Conservation (phyloP, 2,113 vertebrate species). For the Montifringilla adamsi region DNA sequence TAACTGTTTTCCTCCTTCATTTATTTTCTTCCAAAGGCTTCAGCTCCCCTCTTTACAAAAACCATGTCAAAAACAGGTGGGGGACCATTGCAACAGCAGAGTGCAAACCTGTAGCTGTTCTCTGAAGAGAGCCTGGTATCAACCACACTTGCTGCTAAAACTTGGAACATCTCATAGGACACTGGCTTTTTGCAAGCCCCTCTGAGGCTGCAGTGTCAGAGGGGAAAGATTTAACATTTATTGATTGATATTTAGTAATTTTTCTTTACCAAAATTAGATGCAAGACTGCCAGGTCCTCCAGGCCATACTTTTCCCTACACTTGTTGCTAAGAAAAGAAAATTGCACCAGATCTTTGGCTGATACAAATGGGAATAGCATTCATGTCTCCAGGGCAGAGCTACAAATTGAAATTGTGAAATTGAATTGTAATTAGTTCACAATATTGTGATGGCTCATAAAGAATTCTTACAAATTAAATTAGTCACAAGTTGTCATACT, state of each 20-base stretch:
- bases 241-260: not conserved
- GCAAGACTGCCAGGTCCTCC: not conserved
- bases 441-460: not conserved
- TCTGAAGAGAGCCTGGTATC: not conserved
- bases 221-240: not conserved
- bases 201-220: not conserved
- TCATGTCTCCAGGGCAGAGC: not conserved
- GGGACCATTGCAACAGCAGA: not conserved
- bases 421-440: not conserved
- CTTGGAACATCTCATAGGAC: not conserved
- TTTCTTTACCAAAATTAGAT: not conserved
- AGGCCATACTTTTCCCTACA: not conserved
- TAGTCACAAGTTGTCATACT: not conserved
- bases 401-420: not conserved
- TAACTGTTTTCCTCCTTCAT: not conserved
- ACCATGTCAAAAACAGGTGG: not conserved
- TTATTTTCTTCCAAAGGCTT: not conserved
- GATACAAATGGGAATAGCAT: not conserved
- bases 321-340: not conserved
- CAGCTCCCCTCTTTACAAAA: not conserved
- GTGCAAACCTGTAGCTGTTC: not conserved
- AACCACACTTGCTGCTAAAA: rapidly evolving
- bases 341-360: not conserved
- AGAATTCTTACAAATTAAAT: not conserved
- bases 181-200: not conserved